Evolutionary conservation across 2,888 invertebrate species (phyloP), one percentile per base, ranked within the genome.

Genomic region (Anodontia alba): DNA sequence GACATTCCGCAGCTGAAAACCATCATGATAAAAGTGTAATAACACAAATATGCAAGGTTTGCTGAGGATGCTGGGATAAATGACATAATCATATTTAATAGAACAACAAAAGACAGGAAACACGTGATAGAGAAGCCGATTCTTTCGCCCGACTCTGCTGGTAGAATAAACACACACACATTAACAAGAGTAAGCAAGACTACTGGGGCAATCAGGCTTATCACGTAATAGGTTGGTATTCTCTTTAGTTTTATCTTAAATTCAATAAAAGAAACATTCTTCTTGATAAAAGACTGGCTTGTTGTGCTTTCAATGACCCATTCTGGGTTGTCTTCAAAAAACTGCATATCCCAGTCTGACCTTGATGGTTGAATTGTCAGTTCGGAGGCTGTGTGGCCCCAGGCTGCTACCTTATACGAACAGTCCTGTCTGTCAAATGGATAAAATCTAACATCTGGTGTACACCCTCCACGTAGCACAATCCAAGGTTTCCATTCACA

Each of bases 21-120:
- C 83, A 85, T 82, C 85, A 85, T 83, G 20, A 83, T 67, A 70
- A 80, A 81, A 31, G 82, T 82, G 26, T 85, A 85, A 76, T 83
- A 85, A 62, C 76, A 74, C 8, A 85, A 69, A 67, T 76, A 80
- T 1, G 85, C 83, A 36, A 85, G 33, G 0, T 80, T 80, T 20
- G 78, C 71, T 0, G 85, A 75, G 20, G 85, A 74, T 8, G 80
- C 36, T 8, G 85, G 83, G 17, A 85, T 66, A 42, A 79, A 76
- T 1, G 29, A 78, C 76, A 77, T 85, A 0, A 83, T 71, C 36
- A 69, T 83, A 72, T 79, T 79, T 23, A 85, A 69, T 7, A 85
- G 66, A 0, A 85, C 81, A 8, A 85, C 77, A 69, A 78, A 83
- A 5, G 83, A 72, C 43, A 85, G 67, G 42, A 80, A 83, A 66